Base-by-base conservation (phyloP, 2,888 invertebrate genomes). In the Tachina grossa region DNA sequence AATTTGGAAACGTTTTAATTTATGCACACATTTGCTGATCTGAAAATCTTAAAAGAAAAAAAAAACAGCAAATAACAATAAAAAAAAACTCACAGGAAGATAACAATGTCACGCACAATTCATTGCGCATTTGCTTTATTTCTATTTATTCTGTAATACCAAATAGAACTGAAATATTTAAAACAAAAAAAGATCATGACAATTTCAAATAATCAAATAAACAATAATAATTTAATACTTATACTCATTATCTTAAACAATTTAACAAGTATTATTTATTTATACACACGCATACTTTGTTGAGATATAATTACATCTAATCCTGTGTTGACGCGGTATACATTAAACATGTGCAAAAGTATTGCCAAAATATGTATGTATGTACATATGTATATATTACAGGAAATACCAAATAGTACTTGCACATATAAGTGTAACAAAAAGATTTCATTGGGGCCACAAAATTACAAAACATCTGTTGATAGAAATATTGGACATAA, bases 11-110 rank as follows among this genome's bases (percentile, higher is more conserved):
- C 16, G 22, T 22, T 51, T 55, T 69, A 69, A 55, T 55, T 57
- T 45, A 45, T 45, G 47, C 57, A 31, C 31, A 57, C n/a, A 57
- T 47, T 71, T 47, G 8, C 11, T 74, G 39, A 59, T 49, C 57
- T 47, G 16, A 22, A 41, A 59, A 49, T 22, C 57, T 41, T 14
- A 16, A 71, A 49, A 16, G 6, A 72, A n/a, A 43, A 69, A 43
- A 69, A 51, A 13, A 57, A 45, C 14, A 72, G 16, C 72, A 59
- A 59, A 31, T 31, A 75, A 16, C 6, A 43, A n/a, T 55, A 45
- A 47, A 43, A 45, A 61, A n/a, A 45, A 43, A 51, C 39, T 68
- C 68, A 82, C 69, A 69, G 82, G 82, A 76, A 71, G 57, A 14
- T 19, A 39, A 71, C 69, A 82, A 82, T 75, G 69, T 65, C 69